Conservation (phyloP, 2,888 invertebrate species). For the Drosophila diplacantha region DNA sequence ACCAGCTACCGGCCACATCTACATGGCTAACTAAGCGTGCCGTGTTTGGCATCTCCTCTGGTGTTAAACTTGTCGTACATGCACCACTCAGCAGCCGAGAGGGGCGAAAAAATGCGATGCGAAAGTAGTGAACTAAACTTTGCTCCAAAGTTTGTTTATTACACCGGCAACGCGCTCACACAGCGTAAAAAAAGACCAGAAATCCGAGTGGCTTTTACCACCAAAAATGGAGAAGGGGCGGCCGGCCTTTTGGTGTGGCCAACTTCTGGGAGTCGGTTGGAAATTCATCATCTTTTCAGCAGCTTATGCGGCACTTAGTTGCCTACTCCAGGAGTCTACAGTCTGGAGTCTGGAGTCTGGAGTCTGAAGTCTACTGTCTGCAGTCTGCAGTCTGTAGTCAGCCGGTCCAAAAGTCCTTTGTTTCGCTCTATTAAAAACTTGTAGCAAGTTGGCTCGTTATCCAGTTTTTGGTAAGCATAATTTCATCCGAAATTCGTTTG, state of each 20-base stretch:
- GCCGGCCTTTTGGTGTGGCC: conserved; percentile 16
- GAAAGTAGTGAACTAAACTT: conserved; percentile 73
- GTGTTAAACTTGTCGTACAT: conserved; percentile 67
- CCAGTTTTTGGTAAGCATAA: conserved; percentile 54
- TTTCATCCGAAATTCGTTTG: conserved; percentile 57
- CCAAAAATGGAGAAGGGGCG: background rate
- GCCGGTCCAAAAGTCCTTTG: conserved; percentile 32
- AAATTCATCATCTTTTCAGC: conserved; percentile 74
- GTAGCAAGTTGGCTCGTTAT: conserved; percentile 71
- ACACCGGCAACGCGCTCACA: conserved; percentile 61
- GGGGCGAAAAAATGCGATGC: conserved; percentile 22
- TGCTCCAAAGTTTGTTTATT: conserved; percentile 74
- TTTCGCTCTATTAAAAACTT: conserved; percentile 75
- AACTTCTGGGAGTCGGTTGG: conserved; percentile 56
- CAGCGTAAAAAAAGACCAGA: conserved; percentile 26
- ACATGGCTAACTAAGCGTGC: conserved; percentile 75
- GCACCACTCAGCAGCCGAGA: conserved; percentile 50
- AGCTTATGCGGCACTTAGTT: conserved; percentile 68
- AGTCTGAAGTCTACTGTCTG: conserved; percentile 18
- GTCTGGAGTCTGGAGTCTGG: conserved; percentile 23
- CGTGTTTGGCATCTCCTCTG: conserved; percentile 58
- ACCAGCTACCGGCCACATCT: conserved; percentile 49
- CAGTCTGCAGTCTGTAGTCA: conserved; percentile 31
- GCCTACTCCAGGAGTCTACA: conserved; percentile 45
- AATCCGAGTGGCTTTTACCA: conserved; percentile 45